Conservation (phyloP, 2,888 invertebrate species). For the Parnassius glacialis region DNA sequence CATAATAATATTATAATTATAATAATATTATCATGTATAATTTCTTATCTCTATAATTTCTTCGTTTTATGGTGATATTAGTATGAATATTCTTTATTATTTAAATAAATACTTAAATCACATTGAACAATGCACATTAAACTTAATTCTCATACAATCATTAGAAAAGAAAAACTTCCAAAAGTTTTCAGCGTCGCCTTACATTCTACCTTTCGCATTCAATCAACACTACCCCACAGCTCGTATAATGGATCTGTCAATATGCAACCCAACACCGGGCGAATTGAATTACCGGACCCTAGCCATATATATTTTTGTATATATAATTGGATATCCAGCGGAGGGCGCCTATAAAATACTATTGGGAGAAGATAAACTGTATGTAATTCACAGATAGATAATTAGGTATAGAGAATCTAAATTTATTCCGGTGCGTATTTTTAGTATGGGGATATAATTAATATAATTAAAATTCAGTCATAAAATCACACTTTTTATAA, state of each 20-base stretch:
- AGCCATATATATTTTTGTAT: conserved; percentile 63
- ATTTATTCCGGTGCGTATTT: background rate
- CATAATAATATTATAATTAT: no score
- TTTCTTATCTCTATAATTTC: no score
- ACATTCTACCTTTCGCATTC: conserved; percentile 12
- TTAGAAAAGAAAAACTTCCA: conserved; percentile 6
- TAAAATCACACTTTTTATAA: no score
- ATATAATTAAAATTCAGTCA: background rate
- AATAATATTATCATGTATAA: no score
- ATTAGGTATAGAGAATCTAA: conserved; percentile 8
- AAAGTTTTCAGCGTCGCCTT: conserved; percentile 14
- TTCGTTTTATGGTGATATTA: no score
- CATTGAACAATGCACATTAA: no score
- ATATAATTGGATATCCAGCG: conserved; percentile 61
- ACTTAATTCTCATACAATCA: no score
- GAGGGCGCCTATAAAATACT: conserved; percentile 37
- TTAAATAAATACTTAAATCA: no score
- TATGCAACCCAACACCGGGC: conserved; percentile 66
- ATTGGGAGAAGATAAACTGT: conserved; percentile 19
- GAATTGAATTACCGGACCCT: conserved; percentile 67
- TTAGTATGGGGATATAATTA: background rate
- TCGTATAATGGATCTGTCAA: conserved; percentile 71
- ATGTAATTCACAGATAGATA: conserved; percentile 10
- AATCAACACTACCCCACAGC: conserved; percentile 38
- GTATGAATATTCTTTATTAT: no score